A percentile compares a stretch with the other conserved stretches of the same genome.
Conservation (phyloP, 2,888 invertebrate species). For the Cordilura impudica region DNA sequence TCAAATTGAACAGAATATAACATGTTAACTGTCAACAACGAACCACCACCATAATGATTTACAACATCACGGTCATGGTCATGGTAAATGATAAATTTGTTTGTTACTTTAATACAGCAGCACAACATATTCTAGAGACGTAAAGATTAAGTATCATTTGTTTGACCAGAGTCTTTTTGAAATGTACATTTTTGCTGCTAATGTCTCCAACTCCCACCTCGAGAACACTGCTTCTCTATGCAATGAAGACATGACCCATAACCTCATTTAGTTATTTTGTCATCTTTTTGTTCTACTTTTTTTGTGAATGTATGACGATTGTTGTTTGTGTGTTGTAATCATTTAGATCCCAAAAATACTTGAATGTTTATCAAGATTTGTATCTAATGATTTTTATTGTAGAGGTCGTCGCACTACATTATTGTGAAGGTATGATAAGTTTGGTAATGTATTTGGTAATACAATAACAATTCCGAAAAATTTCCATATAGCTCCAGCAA, state of each 20-base stretch:
- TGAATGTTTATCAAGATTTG: slow-evolving; percentile 17
- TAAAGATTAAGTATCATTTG: not conserved
- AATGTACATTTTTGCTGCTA: not conserved
- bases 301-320: not conserved
- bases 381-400: not conserved
- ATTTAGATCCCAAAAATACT: slow-evolving; percentile 1
- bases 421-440: not conserved
- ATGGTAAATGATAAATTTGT: slow-evolving; percentile 53
- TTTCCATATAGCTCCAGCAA: too few relatives aligned
- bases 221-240: not conserved
- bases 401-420: not conserved
- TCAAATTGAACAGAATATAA: slow-evolving; percentile 34
- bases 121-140: not conserved
- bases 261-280: slow-evolving; percentile 44
- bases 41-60: slow-evolving; percentile 60
- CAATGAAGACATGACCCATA: slow-evolving; percentile 28
- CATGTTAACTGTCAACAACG: slow-evolving; percentile 53
- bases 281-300: not conserved
- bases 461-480: too few relatives aligned
- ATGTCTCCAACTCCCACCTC: slow-evolving; percentile 13
- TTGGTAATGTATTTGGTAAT: too few relatives aligned
- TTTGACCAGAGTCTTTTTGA: slow-evolving; percentile 5
- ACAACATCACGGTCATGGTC: slow-evolving; percentile 73
- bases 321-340: slow-evolving; percentile 12
- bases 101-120: not conserved